These are phyloP conservation scores for Neuroscelio doddi DNA, from an alignment of 2,888 invertebrate species.

Conservation along the genomic window DNA sequence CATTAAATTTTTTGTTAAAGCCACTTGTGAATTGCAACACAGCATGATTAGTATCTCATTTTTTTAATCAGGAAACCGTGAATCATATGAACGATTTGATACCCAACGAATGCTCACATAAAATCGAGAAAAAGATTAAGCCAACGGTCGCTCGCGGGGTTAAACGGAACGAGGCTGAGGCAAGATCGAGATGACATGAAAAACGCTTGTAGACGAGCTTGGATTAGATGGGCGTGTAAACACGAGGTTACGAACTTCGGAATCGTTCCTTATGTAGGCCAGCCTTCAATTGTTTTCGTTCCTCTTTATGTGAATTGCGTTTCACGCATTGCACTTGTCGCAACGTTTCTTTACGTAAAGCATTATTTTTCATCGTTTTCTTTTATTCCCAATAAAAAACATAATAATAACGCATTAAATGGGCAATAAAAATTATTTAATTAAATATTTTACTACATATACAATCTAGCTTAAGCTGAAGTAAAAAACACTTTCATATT, in stretches of 20 bases:
- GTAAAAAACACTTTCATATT: too few relatives aligned
- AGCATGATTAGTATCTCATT: not conserved
- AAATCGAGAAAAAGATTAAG: constrained; percentile 1
- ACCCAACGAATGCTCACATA: not conserved
- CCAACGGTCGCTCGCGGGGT: constrained; percentile 23
- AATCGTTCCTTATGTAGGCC: constrained; percentile 31
- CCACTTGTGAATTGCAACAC: too few relatives aligned
- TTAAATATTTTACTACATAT: too few relatives aligned
- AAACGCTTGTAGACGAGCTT: constrained; percentile 17
- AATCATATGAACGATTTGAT: not conserved
- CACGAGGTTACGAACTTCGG: constrained; percentile 38
- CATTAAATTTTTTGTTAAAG: too few relatives aligned
- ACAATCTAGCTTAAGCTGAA: too few relatives aligned
- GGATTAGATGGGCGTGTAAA: constrained; percentile 38
- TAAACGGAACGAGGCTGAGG: constrained; percentile 22
- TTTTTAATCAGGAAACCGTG: not conserved
- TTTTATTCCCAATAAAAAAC: too few relatives aligned
- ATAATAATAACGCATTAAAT: too few relatives aligned
- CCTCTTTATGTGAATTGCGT: constrained; percentile 23
- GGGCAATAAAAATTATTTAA: too few relatives aligned
- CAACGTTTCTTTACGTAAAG: constrained; percentile 5
- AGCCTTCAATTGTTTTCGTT: constrained; percentile 33
- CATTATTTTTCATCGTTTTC: not conserved
- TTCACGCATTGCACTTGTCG: constrained; percentile 27
- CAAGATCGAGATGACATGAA: constrained; percentile 23